A percentile compares a stretch with the other conserved stretches of the same genome.
Evolutionary conservation across 2,888 invertebrate genomes (phyloP).

Genomic region (Phytoseiulus persimilis): DNA sequence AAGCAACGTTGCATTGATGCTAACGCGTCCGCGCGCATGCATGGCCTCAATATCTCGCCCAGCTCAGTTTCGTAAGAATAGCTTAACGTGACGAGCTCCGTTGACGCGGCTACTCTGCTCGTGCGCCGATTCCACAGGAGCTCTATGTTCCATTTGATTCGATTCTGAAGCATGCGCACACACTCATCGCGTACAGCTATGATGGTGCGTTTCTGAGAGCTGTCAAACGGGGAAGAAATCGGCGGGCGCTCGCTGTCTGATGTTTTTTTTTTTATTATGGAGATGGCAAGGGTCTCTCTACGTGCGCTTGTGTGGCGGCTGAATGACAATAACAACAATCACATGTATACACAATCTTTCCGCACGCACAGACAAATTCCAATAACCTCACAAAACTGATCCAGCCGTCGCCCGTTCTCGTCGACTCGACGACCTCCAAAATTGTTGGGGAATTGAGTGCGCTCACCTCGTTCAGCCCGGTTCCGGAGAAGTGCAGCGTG

Average conservation of each 20-base stretch:
- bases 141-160: not conserved
- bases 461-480: slow-evolving; percentile 8
- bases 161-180: not conserved
- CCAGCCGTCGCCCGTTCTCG: not conserved
- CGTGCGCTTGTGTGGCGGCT: not conserved
- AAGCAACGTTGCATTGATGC: not conserved
- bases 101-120: not conserved
- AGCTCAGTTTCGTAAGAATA: not conserved
- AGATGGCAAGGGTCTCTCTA: not conserved
- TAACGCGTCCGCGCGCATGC: not conserved
- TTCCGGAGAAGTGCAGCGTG: slow-evolving; percentile 25
- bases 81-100: not conserved
- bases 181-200: not conserved
- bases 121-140: not conserved
- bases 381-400: not conserved
- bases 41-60: not conserved
- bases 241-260: too few relatives aligned
- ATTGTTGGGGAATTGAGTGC: not conserved
- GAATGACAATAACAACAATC: not conserved
- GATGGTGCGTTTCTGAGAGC: not conserved
- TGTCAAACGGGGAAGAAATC: too few relatives aligned
- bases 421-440: not conserved
- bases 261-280: not conserved
- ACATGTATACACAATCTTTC: not conserved
- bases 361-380: not conserved